A percentile compares a stretch with the other conserved stretches of the same genome.
These are phyloP conservation scores for Clarias macrocephalus DNA, from an alignment of 2,113 vertebrate species.

Conservation along the genomic window DNA sequence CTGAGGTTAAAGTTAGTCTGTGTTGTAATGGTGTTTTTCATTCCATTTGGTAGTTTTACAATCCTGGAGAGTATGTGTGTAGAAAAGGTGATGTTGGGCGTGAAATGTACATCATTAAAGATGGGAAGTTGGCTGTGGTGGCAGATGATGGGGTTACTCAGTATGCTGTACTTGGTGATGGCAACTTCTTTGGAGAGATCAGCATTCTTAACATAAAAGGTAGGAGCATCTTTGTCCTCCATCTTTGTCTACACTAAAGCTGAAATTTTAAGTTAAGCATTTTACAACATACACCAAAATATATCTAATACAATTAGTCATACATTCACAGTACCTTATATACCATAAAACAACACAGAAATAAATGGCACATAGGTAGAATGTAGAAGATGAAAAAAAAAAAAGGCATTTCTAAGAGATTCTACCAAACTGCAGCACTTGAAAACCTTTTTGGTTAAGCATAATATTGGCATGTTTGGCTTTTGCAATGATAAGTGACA, in stretches of 20 bases:
- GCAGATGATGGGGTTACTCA: conserved; percentile 84
- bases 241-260: no score
- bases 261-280: no score
- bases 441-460: neutral
- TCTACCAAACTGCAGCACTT: neutral
- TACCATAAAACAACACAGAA: neutral
- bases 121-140: conserved; percentile 87
- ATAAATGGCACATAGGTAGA: neutral
- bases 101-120: conserved; percentile 93
- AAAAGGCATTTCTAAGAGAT: neutral
- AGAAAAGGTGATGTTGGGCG: conserved; percentile 87
- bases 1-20: neutral
- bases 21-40: neutral
- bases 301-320: no score
- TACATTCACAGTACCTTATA: no score
- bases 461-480: neutral
- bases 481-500: neutral
- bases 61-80: conserved; percentile 90
- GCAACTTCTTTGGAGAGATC: conserved; percentile 94
- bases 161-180: conserved; percentile 81
- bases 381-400: neutral
- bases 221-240: conserved; percentile 45
- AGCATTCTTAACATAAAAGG: conserved; percentile 95
- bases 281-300: no score
- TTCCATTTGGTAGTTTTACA: conserved; percentile 74